Base-by-base conservation (phyloP, 1,140 invertebrate genomes). In the Phenacoccus solenopsis region DNA sequence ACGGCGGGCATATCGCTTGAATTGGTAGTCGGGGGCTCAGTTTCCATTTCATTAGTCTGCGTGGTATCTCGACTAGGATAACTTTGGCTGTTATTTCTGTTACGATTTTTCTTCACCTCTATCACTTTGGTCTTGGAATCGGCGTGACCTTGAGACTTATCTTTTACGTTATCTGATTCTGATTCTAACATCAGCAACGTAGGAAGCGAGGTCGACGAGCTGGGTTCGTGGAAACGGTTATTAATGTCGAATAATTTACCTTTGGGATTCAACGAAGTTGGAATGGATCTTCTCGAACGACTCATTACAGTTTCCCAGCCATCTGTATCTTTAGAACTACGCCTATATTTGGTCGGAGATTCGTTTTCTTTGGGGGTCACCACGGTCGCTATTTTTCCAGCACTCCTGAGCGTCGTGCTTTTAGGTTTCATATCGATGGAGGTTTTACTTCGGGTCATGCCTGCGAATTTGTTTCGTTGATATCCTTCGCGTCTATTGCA, bases 251-350 rank as follows among this genome's bases (percentile, higher is more conserved):
- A 70, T 30, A 22, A 21, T 69, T 68, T 73, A 38, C 70, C 69
- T 72, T 74, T 69, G 70, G 71, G 16, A 73, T 71, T 32, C 72
- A 64, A 56, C 69, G 71, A 24, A n/a, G 3, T 57, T 5, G 28
- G 32, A 70, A 71, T 70, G 16, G 67, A 69, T n/a, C 72, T 67
- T 12, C 72, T 38, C 22, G 72, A 73, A 64, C 59, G 22, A 28
- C 30, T 22, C 61, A 84, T 79, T 0, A 88, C 86, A 9, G 83
- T 87, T 78, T 87, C 85, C 86, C 86, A 88, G 1, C 86, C 86
- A 71, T 86, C 81, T 25, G 35, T 71, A 38, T 68, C 71, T 28
- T 71, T 71, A 0, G 69, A 20, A 12, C 68, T 71, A 28, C 71
- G 67, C 27, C 71, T 67, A 28, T 69, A 59, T 2, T 49, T 59